Evolutionary conservation across 1,140 invertebrate species (phyloP).

Genomic region (Caenorhabditis tropicalis): DNA sequence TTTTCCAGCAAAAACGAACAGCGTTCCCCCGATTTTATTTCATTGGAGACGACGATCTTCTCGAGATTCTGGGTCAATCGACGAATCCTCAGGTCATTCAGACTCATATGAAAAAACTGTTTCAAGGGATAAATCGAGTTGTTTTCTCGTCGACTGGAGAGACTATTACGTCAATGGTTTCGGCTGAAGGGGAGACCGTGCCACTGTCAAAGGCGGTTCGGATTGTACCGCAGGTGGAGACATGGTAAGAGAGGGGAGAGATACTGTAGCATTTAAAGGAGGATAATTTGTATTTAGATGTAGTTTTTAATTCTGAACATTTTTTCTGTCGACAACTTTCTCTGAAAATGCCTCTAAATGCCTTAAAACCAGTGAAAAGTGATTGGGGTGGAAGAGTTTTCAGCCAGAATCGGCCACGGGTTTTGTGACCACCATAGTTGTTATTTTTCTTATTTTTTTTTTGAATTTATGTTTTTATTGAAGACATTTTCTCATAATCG

Average conservation of each 20-base stretch:
- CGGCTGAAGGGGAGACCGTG: constrained; percentile 85
- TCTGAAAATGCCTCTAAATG: no score
- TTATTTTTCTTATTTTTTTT: no score
- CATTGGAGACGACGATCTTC: constrained; percentile 97
- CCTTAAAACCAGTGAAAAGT: no score
- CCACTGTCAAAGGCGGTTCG: constrained; percentile 80
- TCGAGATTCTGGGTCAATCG: constrained; percentile 98
- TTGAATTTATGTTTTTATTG: no score
- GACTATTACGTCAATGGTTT: constrained; percentile 81
- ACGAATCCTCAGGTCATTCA: constrained; percentile 90
- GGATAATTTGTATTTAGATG: no score
- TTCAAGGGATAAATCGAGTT: constrained; percentile 88
- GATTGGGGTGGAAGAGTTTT: no score
- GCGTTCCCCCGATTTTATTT: constrained; percentile 98
- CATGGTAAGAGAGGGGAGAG: constrained; percentile 68
- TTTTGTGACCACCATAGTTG: no score
- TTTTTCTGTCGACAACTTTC: no score
- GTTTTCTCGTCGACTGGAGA: constrained; percentile 77
- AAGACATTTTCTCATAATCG: no score
- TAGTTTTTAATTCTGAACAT: no score
- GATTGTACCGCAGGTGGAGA: constrained; percentile 84
- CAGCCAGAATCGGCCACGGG: no score
- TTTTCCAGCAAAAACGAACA: constrained; percentile 85
- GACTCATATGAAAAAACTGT: constrained; percentile 99
- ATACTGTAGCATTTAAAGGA: no score